Conservation (phyloP, 2,113 vertebrate genomes). For the Aphyosemion australe region DNA sequence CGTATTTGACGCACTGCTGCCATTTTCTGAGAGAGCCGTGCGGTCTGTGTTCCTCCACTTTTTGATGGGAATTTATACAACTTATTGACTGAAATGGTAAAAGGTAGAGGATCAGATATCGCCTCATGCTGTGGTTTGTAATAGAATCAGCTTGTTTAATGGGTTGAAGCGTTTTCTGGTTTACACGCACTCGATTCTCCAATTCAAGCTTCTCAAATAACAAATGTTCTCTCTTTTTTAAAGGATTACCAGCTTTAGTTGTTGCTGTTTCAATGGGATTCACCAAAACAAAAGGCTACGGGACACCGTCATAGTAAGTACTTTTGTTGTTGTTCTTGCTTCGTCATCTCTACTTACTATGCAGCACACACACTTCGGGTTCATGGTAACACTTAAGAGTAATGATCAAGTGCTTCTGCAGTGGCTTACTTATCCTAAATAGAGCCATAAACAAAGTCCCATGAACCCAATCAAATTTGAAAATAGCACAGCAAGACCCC, state of each 20-base stretch:
- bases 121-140: conserved; percentile 26
- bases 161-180: conserved; percentile 27
- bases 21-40: conserved; percentile 45
- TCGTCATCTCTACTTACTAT: conserved; percentile 7
- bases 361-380: conserved; percentile 7
- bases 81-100: conserved; percentile 38
- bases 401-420: conserved; percentile 42
- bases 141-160: conserved; percentile 57
- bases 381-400: conserved; percentile 29
- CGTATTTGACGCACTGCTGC: conserved; percentile 39
- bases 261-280: conserved; percentile 99
- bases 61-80: conserved; percentile 15
- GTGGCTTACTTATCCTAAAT: conserved; percentile 54
- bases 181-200: conserved; percentile 10
- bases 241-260: conserved; percentile 96
- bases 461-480: conserved; percentile 64
- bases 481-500: conserved; percentile 67
- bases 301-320: conserved; percentile 97
- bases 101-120: conserved; percentile 35
- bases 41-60: conserved; percentile 27
- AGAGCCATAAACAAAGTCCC: conserved; percentile 63
- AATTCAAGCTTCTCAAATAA: conserved; percentile 40
- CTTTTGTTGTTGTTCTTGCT: background rate
- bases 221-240: conserved; percentile 68
- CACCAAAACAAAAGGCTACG: conserved; percentile 98